These are phyloP conservation scores for Nesogale talazaci DNA, from an alignment of 2,113 vertebrate genomes.

Conservation along the genomic window DNA sequence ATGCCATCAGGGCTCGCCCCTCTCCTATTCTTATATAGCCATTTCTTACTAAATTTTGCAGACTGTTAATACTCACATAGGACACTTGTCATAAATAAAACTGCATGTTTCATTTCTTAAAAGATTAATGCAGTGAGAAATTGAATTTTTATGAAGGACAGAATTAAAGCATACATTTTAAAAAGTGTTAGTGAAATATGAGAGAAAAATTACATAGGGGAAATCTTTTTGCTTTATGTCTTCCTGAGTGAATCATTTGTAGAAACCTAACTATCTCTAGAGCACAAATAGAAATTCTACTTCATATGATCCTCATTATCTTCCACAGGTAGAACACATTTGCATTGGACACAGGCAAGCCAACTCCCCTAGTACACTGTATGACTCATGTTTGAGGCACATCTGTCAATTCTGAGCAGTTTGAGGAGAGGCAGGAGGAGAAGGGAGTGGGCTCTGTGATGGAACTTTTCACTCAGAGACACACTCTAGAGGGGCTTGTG, in stretches of 20 bases:
- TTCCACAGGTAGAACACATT: background rate
- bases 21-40: background rate
- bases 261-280: background rate
- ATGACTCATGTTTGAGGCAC: background rate
- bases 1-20: no score
- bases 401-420: background rate
- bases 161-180: background rate
- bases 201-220: background rate
- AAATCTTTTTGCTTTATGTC: background rate
- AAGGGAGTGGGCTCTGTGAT: background rate
- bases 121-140: background rate
- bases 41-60: slow-evolving; percentile 3
- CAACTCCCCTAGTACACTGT: background rate
- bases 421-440: background rate
- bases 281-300: background rate
- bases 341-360: background rate
- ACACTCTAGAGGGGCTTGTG: background rate
- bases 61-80: background rate
- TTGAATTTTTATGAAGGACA: slow-evolving; percentile 38
- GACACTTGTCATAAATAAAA: slow-evolving; percentile 1
- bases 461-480: no score
- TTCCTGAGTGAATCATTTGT: background rate
- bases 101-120: background rate
- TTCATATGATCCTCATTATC: background rate
- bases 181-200: background rate